Evolutionary conservation across 2,888 invertebrate genomes (phyloP).

Genomic region (Osmoderma eremita): DNA sequence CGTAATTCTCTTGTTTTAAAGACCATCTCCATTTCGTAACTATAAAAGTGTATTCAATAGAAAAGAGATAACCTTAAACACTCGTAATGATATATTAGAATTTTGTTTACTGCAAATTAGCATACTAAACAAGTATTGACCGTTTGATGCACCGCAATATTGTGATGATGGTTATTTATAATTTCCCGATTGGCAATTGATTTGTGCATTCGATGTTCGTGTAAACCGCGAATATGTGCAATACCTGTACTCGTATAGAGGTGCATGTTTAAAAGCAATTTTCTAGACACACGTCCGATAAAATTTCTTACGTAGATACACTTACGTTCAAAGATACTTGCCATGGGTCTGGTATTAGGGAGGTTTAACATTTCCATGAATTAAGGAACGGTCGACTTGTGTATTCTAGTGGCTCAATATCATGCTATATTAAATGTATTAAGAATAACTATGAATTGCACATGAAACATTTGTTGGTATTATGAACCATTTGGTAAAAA

Average conservation of each 20-base stretch:
- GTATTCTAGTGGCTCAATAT: too few relatives aligned
- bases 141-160: conserved; percentile 3
- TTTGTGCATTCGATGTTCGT: neutral
- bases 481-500: too few relatives aligned
- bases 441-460: too few relatives aligned
- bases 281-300: neutral
- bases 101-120: conserved; percentile 26
- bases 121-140: conserved; percentile 4
- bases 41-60: conserved; percentile 1
- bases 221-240: conserved; percentile 1
- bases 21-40: conserved; percentile 18
- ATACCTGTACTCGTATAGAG: neutral
- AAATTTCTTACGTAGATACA: neutral
- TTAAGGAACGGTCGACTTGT: too few relatives aligned
- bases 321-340: too few relatives aligned
- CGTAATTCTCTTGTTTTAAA: conserved; percentile 24
- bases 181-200: conserved; percentile 14
- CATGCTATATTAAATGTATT: too few relatives aligned
- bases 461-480: too few relatives aligned
- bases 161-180: conserved; percentile 8
- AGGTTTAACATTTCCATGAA: too few relatives aligned
- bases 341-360: too few relatives aligned
- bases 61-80: neutral
- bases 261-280: conserved; percentile 22
- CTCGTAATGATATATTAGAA: conserved; percentile 23